These are phyloP conservation scores for Macropus fuliginosus DNA, from an alignment of 2,797 vertebrate genomes.

Conservation along the genomic window DNA sequence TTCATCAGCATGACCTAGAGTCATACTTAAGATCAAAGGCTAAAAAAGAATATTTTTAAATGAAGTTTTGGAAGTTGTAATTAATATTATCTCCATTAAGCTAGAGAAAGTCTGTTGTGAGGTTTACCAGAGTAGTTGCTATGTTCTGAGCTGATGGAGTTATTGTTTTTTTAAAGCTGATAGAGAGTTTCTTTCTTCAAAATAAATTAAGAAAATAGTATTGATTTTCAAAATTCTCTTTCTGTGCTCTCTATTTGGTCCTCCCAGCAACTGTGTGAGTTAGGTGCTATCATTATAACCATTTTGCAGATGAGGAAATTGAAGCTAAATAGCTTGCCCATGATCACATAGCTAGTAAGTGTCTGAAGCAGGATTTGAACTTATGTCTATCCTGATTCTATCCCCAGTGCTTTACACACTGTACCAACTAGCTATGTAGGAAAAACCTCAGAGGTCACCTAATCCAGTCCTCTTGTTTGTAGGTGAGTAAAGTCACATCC, in stretches of 20 bases:
- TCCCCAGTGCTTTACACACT: background rate
- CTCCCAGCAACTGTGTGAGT: background rate
- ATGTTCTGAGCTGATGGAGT: background rate
- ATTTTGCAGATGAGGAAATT: background rate
- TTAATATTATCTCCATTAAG: background rate
- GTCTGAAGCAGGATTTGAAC: background rate
- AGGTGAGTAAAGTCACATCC: background rate
- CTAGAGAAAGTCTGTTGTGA: background rate
- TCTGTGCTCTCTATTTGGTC: background rate
- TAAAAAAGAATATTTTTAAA: background rate
- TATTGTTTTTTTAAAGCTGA: background rate
- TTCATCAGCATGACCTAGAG: background rate
- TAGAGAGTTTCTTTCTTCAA: background rate
- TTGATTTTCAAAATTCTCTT: background rate
- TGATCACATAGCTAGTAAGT: background rate
- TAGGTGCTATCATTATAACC: background rate
- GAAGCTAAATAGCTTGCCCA: background rate
- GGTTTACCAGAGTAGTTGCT: background rate
- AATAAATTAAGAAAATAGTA: background rate
- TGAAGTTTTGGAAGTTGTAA: background rate
- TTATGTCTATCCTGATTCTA: background rate
- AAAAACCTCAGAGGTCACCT: background rate
- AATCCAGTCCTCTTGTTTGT: background rate
- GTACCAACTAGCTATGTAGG: background rate
- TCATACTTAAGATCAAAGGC: conserved; percentile 7